Evolutionary conservation across 1,140 invertebrate species (phyloP).

Genomic region (Achroia grisella): DNA sequence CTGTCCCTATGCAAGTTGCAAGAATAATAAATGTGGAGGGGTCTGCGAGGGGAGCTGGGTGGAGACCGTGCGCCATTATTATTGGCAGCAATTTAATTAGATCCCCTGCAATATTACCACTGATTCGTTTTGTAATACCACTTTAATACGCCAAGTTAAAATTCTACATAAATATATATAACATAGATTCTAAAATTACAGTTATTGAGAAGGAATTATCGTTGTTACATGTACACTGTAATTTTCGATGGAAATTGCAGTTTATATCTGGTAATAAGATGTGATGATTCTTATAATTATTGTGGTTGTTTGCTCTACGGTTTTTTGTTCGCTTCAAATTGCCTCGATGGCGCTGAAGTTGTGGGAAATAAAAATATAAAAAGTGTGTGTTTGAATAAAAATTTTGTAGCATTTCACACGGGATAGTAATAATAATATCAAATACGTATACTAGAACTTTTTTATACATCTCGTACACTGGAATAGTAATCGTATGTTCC

Average conservation of each 20-base stretch:
- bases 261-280: slow-evolving; percentile 3
- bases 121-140: slow-evolving; percentile 68
- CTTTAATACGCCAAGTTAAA: slow-evolving; percentile 32
- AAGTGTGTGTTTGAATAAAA: too few species aligned
- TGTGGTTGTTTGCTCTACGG: neutral
- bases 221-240: slow-evolving; percentile 8
- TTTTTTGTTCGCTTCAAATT: too few species aligned
- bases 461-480: too few species aligned
- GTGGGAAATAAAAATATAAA: too few species aligned
- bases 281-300: slow-evolving; percentile 4
- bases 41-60: slow-evolving; percentile 45
- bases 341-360: too few species aligned
- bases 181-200: slow-evolving; percentile 32
- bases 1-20: slow-evolving; percentile 29
- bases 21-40: slow-evolving; percentile 68
- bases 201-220: slow-evolving; percentile 41
- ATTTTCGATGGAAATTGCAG: slow-evolving; percentile 6
- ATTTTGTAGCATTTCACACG: too few species aligned
- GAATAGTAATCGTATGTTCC: too few species aligned
- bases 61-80: slow-evolving; percentile 59
- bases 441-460: too few species aligned
- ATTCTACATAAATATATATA: slow-evolving; percentile 8
- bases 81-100: slow-evolving; percentile 72
- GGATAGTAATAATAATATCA: too few species aligned
- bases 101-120: slow-evolving; percentile 65